Conservation (phyloP, 2,797 vertebrate genomes). For the Rousettus madagascariensis region DNA sequence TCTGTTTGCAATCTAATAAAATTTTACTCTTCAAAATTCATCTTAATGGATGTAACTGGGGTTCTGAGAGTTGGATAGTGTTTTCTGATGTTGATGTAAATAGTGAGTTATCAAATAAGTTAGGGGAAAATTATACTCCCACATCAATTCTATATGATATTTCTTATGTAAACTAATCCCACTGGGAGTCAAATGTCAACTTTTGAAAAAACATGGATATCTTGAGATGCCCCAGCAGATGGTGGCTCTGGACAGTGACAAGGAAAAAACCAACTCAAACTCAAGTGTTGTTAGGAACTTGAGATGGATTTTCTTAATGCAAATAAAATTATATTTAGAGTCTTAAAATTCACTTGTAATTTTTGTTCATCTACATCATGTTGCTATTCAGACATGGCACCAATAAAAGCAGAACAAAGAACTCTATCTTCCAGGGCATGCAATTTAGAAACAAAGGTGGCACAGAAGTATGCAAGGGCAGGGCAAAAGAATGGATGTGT, state of each 20-base stretch:
- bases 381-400: background rate
- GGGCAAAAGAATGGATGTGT: background rate
- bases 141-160: background rate
- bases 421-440: background rate
- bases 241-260: background rate
- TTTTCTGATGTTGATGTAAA: background rate
- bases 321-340: background rate
- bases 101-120: background rate
- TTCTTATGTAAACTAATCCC: background rate
- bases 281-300: background rate
- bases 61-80: background rate
- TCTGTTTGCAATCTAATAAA: background rate
- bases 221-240: background rate
- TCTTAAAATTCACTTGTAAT: background rate
- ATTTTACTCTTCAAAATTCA: slow-evolving; percentile 4
- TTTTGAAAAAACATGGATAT: background rate
- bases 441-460: background rate
- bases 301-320: background rate
- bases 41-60: background rate
- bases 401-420: background rate
- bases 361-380: background rate
- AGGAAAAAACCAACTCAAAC: background rate
- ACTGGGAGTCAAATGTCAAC: background rate
- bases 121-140: background rate
- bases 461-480: background rate